Conservation (phyloP, 2,797 vertebrate species). For the Cynodonichthys magdalenae region DNA sequence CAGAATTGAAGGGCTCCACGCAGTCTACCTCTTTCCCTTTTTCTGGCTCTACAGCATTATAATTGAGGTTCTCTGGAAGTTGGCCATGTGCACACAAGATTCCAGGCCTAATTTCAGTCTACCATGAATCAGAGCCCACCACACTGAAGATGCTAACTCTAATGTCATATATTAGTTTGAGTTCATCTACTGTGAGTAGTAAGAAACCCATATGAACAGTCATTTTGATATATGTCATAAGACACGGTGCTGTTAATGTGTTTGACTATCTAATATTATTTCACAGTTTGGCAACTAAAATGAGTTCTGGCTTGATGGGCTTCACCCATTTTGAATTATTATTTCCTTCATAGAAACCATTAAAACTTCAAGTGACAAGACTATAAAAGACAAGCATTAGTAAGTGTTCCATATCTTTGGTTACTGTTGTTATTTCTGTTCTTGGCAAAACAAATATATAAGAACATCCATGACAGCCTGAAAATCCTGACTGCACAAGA, state of each 20-base stretch:
- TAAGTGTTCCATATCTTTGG: conserved; percentile 33
- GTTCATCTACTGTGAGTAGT: conserved; percentile 17
- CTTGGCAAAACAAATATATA: conserved; percentile 43
- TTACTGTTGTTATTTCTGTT: conserved; percentile 36
- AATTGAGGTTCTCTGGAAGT: conserved; percentile 84
- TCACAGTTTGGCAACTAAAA: conserved; percentile 8
- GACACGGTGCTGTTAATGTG: conserved; percentile 12
- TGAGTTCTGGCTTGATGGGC: conserved; percentile 20
- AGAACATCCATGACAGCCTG: conserved; percentile 45
- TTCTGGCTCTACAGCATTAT: conserved; percentile 81
- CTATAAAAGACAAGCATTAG: conserved; percentile 27
- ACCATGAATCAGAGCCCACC: conserved; percentile 62
- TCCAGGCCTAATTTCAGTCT: conserved; percentile 80
- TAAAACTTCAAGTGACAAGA: conserved; percentile 34
- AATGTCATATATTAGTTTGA: conserved; percentile 48
- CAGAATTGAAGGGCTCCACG: conserved; percentile 80
- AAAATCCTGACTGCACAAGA: conserved; percentile 57
- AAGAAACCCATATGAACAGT: conserved; percentile 21
- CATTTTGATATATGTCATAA: conserved; percentile 25
- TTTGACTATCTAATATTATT: conserved; percentile 21
- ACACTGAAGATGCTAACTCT: conserved; percentile 63
- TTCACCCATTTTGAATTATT: conserved; percentile 20
- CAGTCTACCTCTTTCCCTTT: conserved; percentile 80
- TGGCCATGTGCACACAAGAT: conserved; percentile 77
- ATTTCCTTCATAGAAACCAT: conserved; percentile 29